These are phyloP conservation scores for Pagrus major DNA, from an alignment of 2,113 vertebrate species.

Conservation along the genomic window DNA sequence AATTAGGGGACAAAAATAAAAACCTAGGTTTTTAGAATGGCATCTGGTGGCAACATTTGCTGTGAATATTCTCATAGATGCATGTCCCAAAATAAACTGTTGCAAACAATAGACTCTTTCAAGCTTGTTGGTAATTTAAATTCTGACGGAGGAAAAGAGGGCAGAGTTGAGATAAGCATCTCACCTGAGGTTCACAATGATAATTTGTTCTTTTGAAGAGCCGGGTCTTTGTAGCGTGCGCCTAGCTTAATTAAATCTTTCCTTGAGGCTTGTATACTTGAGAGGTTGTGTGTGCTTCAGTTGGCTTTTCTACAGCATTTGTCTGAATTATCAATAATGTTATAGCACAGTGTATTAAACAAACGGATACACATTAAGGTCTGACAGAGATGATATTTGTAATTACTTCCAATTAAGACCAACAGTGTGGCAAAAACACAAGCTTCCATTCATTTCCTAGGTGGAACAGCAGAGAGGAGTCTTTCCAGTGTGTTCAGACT, in stretches of 20 bases:
- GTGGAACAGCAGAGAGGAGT: not conserved
- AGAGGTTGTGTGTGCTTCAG: not conserved
- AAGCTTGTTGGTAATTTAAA: slow-evolving; percentile 29
- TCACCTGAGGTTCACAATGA: slow-evolving; percentile 12
- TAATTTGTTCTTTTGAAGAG: slow-evolving; percentile 42
- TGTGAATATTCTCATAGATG: not conserved
- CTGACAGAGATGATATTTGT: not conserved
- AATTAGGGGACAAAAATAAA: slow-evolving; percentile 34
- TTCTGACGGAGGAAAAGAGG: not conserved
- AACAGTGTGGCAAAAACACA: not conserved
- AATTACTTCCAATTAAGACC: not conserved
- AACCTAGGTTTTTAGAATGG: not conserved
- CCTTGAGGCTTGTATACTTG: slow-evolving; percentile 19
- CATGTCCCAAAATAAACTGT: not conserved
- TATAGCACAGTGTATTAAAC: not conserved
- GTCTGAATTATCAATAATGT: not conserved
- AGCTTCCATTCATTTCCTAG: not conserved
- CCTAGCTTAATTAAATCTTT: slow-evolving; percentile 15
- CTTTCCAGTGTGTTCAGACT: not conserved
- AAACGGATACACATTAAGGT: slow-evolving; percentile 1
- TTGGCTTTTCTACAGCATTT: not conserved
- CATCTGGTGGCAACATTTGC: slow-evolving; percentile 44
- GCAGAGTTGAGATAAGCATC: slow-evolving; percentile 2
- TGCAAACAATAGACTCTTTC: not conserved
- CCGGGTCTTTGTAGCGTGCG: slow-evolving; percentile 13